phyloP scores from a whole-genome alignment of 2,113 vertebrate genomes.

The Petromus typicus region DNA sequence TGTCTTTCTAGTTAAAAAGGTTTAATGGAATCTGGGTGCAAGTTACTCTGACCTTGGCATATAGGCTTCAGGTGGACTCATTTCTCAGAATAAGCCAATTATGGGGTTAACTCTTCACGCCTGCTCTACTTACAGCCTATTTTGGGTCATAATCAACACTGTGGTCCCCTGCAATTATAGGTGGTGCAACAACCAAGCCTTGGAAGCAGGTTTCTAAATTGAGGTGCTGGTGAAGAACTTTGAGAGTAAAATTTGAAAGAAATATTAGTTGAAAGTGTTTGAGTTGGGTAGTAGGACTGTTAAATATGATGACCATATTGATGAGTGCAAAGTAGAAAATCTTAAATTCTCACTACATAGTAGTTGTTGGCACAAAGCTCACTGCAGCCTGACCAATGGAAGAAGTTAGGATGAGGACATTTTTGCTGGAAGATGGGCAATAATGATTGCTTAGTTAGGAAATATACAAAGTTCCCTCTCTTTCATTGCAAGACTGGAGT shows the following conservation, averaged over 20 bases:
- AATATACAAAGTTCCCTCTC: background rate
- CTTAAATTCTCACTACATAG: background rate
- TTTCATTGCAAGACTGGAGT: background rate
- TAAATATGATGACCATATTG: background rate
- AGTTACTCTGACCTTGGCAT: too few species aligned
- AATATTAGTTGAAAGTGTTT: background rate
- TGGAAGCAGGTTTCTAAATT: background rate
- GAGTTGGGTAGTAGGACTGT: background rate
- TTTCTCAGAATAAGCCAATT: too few species aligned
- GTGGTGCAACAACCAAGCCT: background rate
- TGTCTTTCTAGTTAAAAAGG: too few species aligned
- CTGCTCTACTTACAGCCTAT: too few species aligned
- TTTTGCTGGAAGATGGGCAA: background rate
- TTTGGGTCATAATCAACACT: too few species aligned
- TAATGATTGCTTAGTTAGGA: background rate
- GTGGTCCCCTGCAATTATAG: too few species aligned
- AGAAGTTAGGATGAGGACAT: background rate
- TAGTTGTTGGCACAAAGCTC: background rate
- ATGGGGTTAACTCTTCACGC: too few species aligned
- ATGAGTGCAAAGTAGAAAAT: background rate
- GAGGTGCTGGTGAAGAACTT: background rate
- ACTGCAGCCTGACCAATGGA: background rate
- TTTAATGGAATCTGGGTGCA: too few species aligned
- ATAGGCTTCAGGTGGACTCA: too few species aligned
- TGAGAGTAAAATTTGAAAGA: constrained; percentile 7